These are phyloP conservation scores for Mus pahari DNA, from an alignment of 2,113 vertebrate species.

Conservation along the genomic window DNA sequence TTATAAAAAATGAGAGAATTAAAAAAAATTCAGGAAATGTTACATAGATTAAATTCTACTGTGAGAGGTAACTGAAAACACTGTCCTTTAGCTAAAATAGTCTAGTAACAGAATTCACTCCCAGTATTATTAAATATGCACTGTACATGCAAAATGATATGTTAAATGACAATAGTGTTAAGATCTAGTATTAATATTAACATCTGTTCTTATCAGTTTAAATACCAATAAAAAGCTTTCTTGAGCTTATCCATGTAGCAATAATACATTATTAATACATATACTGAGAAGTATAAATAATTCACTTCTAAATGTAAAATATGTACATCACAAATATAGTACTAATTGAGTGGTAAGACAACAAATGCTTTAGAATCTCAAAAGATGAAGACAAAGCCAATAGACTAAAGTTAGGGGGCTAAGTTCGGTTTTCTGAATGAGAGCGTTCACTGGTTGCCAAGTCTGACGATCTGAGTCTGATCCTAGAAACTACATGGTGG, in stretches of 20 bases:
- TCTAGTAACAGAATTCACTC: constrained; percentile 32
- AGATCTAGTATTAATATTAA: background rate
- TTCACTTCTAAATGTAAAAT: constrained; percentile 61
- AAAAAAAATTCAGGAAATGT: constrained; percentile 34
- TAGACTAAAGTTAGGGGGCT: background rate
- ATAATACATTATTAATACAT: constrained; percentile 46
- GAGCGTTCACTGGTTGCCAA: background rate
- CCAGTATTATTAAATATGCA: background rate
- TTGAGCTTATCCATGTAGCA: background rate
- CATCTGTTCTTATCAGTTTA: constrained; percentile 1
- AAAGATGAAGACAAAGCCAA: background rate
- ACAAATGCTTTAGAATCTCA: constrained; percentile 52
- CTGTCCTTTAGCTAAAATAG: constrained; percentile 29
- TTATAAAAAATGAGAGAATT: constrained; percentile 18
- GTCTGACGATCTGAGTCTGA: background rate
- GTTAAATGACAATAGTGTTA: background rate
- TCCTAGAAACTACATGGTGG: background rate
- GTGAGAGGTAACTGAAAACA: constrained; percentile 15
- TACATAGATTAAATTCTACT: constrained; percentile 5
- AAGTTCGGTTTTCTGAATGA: background rate
- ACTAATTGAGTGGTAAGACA: background rate
- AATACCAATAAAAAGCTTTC: background rate
- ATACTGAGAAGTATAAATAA: constrained; percentile 50
- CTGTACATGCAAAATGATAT: background rate
- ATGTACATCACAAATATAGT: constrained; percentile 7